Percentiles rank a stretch among this genome's conserved stretches.
Evolutionary conservation across 2,888 invertebrate genomes (phyloP).

Genomic region (Stenichneumon culpator): DNA sequence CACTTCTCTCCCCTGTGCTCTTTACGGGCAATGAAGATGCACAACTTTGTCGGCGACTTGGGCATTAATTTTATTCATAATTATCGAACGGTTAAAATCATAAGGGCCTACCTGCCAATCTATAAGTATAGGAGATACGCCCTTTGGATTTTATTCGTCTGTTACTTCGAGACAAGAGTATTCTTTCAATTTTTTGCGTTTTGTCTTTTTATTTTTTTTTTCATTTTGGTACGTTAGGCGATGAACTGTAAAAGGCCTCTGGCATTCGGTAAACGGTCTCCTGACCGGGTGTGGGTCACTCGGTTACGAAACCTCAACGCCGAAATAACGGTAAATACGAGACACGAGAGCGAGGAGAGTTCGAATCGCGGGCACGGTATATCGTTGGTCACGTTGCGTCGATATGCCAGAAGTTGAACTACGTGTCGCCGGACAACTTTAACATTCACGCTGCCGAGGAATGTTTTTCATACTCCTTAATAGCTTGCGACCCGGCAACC

Average conservation of each 20-base stretch:
- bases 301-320: constrained; percentile 82
- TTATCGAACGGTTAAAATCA: not conserved
- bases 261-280: constrained; percentile 37
- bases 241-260: constrained; percentile 22
- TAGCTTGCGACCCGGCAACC: not conserved
- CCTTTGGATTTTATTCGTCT: not conserved
- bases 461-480: constrained; percentile 5
- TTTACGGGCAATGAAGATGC: not conserved
- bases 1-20: constrained; percentile 26
- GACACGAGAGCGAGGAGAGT: constrained; percentile 59
- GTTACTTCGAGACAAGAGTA: not conserved
- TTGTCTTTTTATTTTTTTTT: not conserved
- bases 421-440: constrained; percentile 22
- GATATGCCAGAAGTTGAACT: constrained; percentile 29
- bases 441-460: not conserved
- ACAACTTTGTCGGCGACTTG: not conserved
- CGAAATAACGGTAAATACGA: constrained; percentile 82
- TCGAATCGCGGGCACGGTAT: constrained; percentile 75
- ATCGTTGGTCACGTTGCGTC: constrained; percentile 42
- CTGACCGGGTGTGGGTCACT: constrained; percentile 82
- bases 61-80: not conserved
- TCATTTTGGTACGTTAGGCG: constrained; percentile 12
- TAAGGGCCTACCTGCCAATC: not conserved
- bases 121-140: not conserved
- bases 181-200: not conserved